phyloP scores from a whole-genome alignment of 2,113 vertebrate genomes.

The Chamaetylas fuelleborni region DNA sequence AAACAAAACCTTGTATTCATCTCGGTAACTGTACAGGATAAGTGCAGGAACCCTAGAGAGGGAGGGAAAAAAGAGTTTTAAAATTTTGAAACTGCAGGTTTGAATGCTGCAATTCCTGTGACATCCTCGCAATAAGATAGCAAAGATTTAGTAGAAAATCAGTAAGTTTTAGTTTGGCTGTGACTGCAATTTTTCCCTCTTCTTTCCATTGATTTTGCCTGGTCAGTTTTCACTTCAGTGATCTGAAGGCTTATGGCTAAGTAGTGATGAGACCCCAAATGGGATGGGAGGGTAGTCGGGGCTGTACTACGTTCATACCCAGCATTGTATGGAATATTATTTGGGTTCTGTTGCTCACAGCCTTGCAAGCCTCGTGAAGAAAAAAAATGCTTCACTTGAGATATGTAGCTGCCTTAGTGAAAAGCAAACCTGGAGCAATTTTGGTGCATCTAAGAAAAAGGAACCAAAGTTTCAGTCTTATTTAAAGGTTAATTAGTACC shows the following conservation, averaged over 20 bases:
- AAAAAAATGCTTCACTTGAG: neutral
- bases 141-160: neutral
- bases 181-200: neutral
- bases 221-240: neutral
- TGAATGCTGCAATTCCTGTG: neutral
- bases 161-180: neutral
- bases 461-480: neutral
- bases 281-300: neutral
- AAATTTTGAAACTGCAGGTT: neutral
- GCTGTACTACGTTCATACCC: neutral
- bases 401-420: neutral
- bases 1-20: constrained; percentile 92
- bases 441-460: neutral
- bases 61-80: constrained; percentile 1
- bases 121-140: neutral
- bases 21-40: constrained; percentile 92
- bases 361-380: neutral
- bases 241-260: neutral
- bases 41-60: constrained; percentile 85
- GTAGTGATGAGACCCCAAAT: neutral
- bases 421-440: neutral
- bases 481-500: neutral
- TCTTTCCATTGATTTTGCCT: neutral
- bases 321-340: neutral
- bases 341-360: neutral